Conservation (phyloP, 1,140 invertebrate genomes). For the Eufriesea mexicana region DNA sequence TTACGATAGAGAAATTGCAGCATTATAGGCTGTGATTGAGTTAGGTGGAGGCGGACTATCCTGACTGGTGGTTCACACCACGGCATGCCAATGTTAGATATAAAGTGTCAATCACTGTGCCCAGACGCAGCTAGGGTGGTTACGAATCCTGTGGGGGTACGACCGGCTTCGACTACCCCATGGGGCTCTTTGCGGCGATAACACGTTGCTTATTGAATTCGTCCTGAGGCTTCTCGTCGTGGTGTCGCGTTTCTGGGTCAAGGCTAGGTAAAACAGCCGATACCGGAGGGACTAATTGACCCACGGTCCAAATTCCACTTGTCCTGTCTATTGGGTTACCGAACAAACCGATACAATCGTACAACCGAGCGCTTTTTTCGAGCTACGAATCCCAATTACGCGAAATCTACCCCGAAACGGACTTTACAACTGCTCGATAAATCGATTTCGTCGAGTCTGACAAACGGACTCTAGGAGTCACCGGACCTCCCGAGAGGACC, state of each 20-base stretch:
- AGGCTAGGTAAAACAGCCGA: slow-evolving; percentile 47
- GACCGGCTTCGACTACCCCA: slow-evolving; percentile 39
- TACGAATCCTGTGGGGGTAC: slow-evolving; percentile 47
- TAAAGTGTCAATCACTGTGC: slow-evolving; percentile 80
- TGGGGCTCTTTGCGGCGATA: slow-evolving; percentile 70
- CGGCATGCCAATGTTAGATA: slow-evolving; percentile 73
- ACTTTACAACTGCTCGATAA: neutral
- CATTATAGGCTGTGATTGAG: slow-evolving; percentile 81
- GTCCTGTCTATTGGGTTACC: neutral
- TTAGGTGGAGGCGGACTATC: slow-evolving; percentile 74
- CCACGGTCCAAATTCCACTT: neutral
- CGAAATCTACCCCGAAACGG: too few relatives aligned
- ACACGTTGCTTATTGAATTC: slow-evolving; percentile 72
- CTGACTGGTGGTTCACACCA: slow-evolving; percentile 68
- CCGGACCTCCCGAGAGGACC: neutral
- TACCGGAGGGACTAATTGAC: neutral
- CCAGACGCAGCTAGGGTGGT: slow-evolving; percentile 63
- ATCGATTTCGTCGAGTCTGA: neutral
- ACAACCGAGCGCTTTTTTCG: too few relatives aligned
- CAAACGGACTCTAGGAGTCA: too few relatives aligned
- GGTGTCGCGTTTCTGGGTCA: slow-evolving; percentile 63
- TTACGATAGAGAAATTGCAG: slow-evolving; percentile 81
- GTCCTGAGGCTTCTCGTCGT: slow-evolving; percentile 43
- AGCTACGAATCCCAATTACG: too few relatives aligned
- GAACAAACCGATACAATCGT: neutral